phyloP scores from a whole-genome alignment of 2,113 vertebrate species.

The Rhinolophus ferrumequinum region DNA sequence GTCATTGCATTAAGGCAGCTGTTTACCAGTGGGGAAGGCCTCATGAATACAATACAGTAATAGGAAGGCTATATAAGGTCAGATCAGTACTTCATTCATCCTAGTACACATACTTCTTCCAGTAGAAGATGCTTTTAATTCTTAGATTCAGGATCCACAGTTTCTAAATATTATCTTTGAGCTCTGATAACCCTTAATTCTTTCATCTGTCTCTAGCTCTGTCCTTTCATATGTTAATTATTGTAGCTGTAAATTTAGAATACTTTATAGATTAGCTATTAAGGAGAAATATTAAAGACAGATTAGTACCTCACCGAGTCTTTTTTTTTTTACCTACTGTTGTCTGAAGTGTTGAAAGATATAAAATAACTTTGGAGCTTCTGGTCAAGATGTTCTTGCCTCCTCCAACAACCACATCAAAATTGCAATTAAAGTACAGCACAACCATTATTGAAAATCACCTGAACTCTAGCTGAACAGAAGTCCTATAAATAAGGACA shows the following conservation, averaged over 20 bases:
- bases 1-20: not conserved
- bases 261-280: slow-evolving; percentile 14
- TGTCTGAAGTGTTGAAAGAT: slow-evolving; percentile 13
- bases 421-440: too few relatives aligned
- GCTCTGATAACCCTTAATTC: not conserved
- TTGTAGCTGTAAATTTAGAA: not conserved
- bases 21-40: not conserved
- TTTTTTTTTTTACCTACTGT: not conserved
- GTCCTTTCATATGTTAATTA: slow-evolving; percentile 37
- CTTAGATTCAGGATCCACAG: not conserved
- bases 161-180: slow-evolving; percentile 42
- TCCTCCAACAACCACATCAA: too few relatives aligned
- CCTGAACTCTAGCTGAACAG: too few relatives aligned
- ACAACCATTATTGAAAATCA: too few relatives aligned
- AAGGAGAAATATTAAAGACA: slow-evolving; percentile 31
- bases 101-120: not conserved
- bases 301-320: not conserved
- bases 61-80: not conserved
- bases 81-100: not conserved
- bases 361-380: not conserved
- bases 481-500: too few relatives aligned
- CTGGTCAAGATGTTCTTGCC: too few relatives aligned
- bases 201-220: not conserved
- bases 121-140: not conserved
- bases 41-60: not conserved